phyloP scores from a whole-genome alignment of 2,113 vertebrate species.

The Cyrtonyx montezumae region DNA sequence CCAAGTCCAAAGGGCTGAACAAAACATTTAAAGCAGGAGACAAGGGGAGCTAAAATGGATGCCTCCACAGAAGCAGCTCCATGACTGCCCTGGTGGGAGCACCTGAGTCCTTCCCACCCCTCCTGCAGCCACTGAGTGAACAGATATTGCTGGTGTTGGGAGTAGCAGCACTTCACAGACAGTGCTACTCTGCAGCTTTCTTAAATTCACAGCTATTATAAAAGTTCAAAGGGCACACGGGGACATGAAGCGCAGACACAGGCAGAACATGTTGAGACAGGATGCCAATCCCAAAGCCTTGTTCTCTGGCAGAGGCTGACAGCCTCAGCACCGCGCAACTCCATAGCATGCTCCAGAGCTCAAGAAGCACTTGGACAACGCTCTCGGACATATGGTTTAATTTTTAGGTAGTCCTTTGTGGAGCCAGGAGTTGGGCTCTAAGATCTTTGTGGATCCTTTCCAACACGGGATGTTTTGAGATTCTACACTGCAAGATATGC shows the following conservation, averaged over 20 bases:
- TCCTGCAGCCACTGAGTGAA: background rate
- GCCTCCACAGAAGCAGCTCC: background rate
- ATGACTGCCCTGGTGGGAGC: background rate
- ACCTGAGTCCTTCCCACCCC: background rate
- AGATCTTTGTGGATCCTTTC: background rate
- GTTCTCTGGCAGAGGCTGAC: background rate
- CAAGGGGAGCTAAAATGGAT: background rate
- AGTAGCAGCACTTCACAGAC: background rate
- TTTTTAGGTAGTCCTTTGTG: background rate
- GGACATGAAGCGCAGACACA: rapidly evolving
- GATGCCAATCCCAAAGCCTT: background rate
- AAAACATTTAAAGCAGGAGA: background rate
- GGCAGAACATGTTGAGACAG: background rate
- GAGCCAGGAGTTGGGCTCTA: background rate
- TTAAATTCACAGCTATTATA: background rate
- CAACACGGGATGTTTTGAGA: background rate
- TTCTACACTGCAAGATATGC: background rate
- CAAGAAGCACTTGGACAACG: background rate
- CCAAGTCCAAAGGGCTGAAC: background rate
- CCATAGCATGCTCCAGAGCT: background rate
- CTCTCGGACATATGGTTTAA: background rate
- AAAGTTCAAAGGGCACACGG: background rate
- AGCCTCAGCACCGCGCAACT: rapidly evolving
- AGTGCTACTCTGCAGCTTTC: background rate
- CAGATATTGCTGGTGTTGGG: background rate